Conservation (phyloP, 2,888 invertebrate species). For the Dynastes grantii region DNA sequence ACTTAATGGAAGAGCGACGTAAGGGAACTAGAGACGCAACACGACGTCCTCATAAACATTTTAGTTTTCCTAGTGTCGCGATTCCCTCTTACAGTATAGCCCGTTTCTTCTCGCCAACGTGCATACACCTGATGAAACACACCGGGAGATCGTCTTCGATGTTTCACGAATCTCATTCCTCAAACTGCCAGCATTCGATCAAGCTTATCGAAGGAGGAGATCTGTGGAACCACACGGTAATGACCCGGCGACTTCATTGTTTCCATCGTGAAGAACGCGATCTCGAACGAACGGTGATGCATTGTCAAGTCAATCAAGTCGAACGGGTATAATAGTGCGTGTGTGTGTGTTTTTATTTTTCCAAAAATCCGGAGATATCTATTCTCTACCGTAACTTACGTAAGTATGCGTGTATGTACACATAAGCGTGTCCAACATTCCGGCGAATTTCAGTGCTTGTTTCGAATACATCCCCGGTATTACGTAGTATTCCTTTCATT, state of each 20-base stretch:
- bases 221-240: constrained; percentile 60
- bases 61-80: constrained; percentile 34
- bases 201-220: constrained; percentile 62
- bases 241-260: constrained; percentile 66
- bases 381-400: neutral
- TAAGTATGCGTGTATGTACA: constrained; percentile 8
- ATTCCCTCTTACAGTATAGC: constrained; percentile 27
- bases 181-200: constrained; percentile 65
- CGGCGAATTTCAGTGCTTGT: too few relatives aligned
- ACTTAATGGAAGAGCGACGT: constrained; percentile 58
- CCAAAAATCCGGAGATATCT: constrained; percentile 32
- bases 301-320: constrained; percentile 68
- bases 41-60: constrained; percentile 35
- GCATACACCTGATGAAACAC: constrained; percentile 39
- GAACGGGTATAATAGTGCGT: constrained; percentile 53
- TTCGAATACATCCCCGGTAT: too few relatives aligned
- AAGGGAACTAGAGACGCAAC: constrained; percentile 23
- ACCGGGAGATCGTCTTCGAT: constrained; percentile 51
- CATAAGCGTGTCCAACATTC: neutral
- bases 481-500: too few relatives aligned
- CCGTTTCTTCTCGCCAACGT: constrained; percentile 12
- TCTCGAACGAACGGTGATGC: constrained; percentile 64
- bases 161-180: constrained; percentile 52
- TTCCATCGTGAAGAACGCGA: constrained; percentile 58
- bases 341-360: constrained; percentile 33